Conservation (phyloP, 2,888 invertebrate species). For the Spisula subtruncata region DNA sequence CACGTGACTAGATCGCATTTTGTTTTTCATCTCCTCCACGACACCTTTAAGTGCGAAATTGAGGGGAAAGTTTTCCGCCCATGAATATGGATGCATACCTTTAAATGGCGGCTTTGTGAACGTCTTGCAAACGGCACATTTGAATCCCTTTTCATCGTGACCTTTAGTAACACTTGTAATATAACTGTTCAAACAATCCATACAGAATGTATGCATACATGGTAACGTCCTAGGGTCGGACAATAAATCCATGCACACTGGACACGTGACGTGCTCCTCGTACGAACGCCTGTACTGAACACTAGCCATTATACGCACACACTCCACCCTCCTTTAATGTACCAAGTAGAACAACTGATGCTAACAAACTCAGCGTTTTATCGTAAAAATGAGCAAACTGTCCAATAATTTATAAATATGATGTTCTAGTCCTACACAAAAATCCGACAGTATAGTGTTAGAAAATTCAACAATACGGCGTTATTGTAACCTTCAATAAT, state of each 20-base stretch:
- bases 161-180: conserved; percentile 40
- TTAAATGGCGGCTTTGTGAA: conserved; percentile 29
- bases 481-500: conserved; percentile 6
- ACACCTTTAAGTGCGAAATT: conserved; percentile 52
- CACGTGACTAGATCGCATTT: background rate
- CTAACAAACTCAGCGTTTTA: background rate
- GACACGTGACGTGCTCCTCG: conserved; percentile 46
- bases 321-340: too few species aligned
- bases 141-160: conserved; percentile 27
- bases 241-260: conserved; percentile 46
- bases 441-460: background rate
- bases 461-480: background rate
- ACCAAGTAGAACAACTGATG: background rate
- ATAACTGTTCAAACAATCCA: conserved; percentile 50
- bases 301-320: conserved; percentile 22
- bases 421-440: background rate
- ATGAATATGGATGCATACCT: conserved; percentile 36
- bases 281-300: background rate
- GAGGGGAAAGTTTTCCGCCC: conserved; percentile 54
- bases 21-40: conserved; percentile 27
- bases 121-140: conserved; percentile 57
- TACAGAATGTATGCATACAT: conserved; percentile 59
- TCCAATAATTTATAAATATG: conserved; percentile 7
- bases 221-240: conserved; percentile 53
- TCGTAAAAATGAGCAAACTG: background rate